A percentile compares a stretch with the other conserved stretches of the same genome.
phyloP scores from a whole-genome alignment of 1,140 invertebrate species.

The Mactra quadrangularis region DNA sequence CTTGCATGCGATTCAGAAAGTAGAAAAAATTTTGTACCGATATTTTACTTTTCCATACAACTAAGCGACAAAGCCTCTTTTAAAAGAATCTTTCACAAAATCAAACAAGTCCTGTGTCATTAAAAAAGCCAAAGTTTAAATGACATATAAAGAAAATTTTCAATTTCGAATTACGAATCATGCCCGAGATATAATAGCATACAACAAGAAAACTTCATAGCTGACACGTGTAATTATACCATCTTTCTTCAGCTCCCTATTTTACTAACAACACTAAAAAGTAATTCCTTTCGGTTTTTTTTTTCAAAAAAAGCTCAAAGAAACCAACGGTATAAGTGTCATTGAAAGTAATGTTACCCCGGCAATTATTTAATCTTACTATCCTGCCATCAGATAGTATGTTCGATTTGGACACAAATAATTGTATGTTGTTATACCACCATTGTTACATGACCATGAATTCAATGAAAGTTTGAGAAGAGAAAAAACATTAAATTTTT shows the following conservation, averaged over 20 bases:
- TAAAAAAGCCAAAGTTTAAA: too few species aligned
- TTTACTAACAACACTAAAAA: not conserved
- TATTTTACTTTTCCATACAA: too few species aligned
- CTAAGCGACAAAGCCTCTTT: too few species aligned
- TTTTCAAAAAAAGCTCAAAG: not conserved
- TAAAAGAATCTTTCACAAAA: too few species aligned
- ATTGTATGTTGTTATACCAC: constrained; percentile 14
- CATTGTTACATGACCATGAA: constrained; percentile 12
- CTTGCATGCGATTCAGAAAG: too few species aligned
- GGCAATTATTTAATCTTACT: constrained; percentile 24
- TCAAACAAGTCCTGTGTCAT: too few species aligned
- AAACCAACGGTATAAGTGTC: constrained; percentile 30
- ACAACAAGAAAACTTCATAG: not conserved
- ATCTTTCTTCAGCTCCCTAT: constrained; percentile 18
- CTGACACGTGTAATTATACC: constrained; percentile 16
- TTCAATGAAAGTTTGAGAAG: constrained; percentile 11
- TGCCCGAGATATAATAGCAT: too few species aligned
- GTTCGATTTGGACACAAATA: not conserved
- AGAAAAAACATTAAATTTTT: constrained; percentile 22
- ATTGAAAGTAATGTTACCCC: not conserved
- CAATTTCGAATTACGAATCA: too few species aligned
- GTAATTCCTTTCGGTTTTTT: constrained; percentile 20
- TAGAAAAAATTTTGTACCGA: too few species aligned
- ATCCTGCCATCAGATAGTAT: constrained; percentile 16
- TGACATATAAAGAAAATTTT: too few species aligned